A percentile compares a stretch with the other conserved stretches of the same genome.
phyloP scores from a whole-genome alignment of 2,888 invertebrate genomes.

The Oscheius sp. region DNA sequence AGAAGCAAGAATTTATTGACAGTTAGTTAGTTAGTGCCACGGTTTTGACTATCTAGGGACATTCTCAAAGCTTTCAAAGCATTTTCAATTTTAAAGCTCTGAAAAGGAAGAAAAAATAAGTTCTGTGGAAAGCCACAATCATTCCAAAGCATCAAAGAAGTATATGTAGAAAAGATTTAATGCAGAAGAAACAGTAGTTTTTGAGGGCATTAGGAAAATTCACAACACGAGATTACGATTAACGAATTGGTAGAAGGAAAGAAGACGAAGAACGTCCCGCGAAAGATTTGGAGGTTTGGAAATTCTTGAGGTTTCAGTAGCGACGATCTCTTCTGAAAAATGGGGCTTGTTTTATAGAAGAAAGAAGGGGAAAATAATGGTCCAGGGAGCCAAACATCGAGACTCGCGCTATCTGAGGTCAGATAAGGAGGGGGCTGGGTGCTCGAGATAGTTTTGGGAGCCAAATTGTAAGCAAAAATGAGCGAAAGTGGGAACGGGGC shows the following conservation, averaged over 20 bases:
- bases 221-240: neutral
- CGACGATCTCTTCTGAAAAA: conserved; percentile 35
- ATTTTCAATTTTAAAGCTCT: neutral
- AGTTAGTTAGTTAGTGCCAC: no score
- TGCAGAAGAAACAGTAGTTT: neutral
- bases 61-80: no score
- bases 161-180: neutral
- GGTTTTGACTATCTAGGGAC: no score
- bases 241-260: neutral
- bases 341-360: neutral
- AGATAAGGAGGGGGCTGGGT: no score
- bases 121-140: neutral
- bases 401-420: no score
- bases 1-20: no score
- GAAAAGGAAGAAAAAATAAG: neutral
- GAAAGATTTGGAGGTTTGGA: neutral
- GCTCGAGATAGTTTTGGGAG: no score
- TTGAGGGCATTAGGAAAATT: neutral
- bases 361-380: no score
- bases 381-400: no score
- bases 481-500: no score
- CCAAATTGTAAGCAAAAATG: no score
- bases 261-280: neutral
- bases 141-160: neutral
- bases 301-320: conserved; percentile 7